phyloP scores from a whole-genome alignment of 2,113 vertebrate species.

The Notothenia coriiceps region DNA sequence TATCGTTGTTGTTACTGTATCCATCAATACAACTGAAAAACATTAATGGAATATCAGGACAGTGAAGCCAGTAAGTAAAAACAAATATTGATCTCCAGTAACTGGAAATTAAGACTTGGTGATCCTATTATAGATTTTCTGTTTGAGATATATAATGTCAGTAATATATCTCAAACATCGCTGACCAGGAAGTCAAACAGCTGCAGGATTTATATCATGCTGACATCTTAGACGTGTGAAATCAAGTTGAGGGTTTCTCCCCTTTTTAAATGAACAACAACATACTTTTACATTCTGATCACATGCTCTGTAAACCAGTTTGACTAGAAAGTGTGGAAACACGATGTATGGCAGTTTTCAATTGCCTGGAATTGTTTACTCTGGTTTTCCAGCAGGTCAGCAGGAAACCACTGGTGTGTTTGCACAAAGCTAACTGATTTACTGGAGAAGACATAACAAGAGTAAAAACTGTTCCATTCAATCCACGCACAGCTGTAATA shows the following conservation, averaged over 20 bases:
- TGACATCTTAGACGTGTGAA: background rate
- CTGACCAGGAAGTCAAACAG: slow-evolving; percentile 1
- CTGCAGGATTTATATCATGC: background rate
- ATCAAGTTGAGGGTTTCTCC: background rate
- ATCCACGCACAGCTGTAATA: background rate
- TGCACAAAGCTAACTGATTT: slow-evolving; percentile 13
- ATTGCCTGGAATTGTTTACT: slow-evolving; percentile 19
- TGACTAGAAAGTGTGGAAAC: background rate
- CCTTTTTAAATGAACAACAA: background rate
- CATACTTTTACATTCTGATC: background rate
- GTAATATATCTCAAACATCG: background rate
- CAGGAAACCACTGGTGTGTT: slow-evolving; percentile 6
- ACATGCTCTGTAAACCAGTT: background rate
- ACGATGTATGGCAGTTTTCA: background rate
- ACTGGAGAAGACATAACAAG: background rate
- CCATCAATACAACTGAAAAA: no score
- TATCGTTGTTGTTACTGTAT: no score
- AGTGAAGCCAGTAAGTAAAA: background rate
- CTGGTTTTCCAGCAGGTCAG: slow-evolving; percentile 1
- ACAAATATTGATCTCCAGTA: background rate
- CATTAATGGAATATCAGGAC: background rate
- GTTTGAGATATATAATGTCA: background rate
- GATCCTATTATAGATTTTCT: background rate
- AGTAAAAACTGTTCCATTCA: background rate
- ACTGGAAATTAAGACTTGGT: background rate